A percentile compares a stretch with the other conserved stretches of the same genome.
These are phyloP conservation scores for Semnornis frantzii DNA, from an alignment of 2,113 vertebrate species.

Conservation along the genomic window DNA sequence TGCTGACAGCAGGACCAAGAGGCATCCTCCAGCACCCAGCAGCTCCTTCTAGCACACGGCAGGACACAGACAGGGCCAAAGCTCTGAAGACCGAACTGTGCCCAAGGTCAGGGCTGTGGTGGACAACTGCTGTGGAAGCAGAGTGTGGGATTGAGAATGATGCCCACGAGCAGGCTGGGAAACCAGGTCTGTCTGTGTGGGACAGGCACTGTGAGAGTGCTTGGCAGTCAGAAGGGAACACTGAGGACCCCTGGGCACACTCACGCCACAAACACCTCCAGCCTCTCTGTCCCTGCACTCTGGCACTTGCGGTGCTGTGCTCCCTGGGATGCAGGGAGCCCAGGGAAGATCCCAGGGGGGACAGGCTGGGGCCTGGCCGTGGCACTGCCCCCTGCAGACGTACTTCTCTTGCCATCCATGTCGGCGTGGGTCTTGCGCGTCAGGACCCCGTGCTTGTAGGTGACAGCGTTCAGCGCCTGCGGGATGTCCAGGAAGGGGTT, in stretches of 20 bases:
- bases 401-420: slow-evolving; percentile 98
- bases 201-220: not conserved
- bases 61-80: not conserved
- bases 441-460: slow-evolving; percentile 95
- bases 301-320: not conserved
- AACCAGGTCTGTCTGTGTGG: not conserved
- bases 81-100: not conserved
- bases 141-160: not conserved
- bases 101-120: not conserved
- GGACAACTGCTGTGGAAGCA: not conserved
- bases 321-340: not conserved
- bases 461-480: slow-evolving; percentile 88
- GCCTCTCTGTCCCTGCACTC: not conserved
- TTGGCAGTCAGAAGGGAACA: not conserved
- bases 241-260: not conserved
- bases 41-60: not conserved
- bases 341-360: not conserved
- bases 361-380: not conserved
- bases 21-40: not conserved
- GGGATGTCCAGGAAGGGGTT: slow-evolving; percentile 97
- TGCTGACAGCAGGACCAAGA: not conserved
- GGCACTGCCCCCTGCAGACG: slow-evolving; percentile 38
- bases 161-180: not conserved
- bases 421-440: slow-evolving; percentile 94
- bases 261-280: not conserved